Evolutionary conservation across 2,113 vertebrate species (phyloP).

Genomic region (Rhodinocichla rosea): DNA sequence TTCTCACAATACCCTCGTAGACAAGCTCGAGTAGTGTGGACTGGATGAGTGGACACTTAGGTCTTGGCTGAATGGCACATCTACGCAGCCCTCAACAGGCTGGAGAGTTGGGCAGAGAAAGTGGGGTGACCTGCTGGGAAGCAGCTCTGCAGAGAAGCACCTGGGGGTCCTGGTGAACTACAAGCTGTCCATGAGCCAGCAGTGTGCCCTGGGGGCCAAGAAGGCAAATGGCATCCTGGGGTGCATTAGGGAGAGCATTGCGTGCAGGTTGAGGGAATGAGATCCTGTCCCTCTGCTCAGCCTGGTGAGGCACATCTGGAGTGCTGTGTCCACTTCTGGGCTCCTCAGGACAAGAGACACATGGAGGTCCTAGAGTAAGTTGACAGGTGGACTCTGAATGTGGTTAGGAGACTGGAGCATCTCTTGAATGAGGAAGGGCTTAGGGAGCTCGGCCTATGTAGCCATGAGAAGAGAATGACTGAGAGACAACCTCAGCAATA

Average conservation of each 20-base stretch:
- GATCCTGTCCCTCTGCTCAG: not conserved
- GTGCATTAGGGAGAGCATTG: not conserved
- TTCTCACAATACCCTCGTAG: not conserved
- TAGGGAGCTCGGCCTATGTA: not conserved
- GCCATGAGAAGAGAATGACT: not conserved
- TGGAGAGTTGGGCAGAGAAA: not conserved
- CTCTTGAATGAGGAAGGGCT: not conserved
- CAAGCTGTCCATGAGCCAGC: not conserved
- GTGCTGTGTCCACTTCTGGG: not conserved
- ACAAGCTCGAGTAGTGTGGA: not conserved
- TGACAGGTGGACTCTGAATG: not conserved
- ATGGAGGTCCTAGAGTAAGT: not conserved
- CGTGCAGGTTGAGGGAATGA: rapidly evolving
- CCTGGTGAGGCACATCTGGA: not conserved
- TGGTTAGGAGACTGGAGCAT: not conserved
- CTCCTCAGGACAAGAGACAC: not conserved
- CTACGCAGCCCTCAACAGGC: not conserved
- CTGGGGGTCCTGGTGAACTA: not conserved
- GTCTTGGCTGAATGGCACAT: not conserved
- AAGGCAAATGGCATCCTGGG: not conserved
- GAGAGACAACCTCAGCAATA: not conserved
- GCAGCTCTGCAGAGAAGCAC: rapidly evolving
- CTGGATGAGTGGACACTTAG: not conserved
- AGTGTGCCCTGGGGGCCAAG: not conserved
- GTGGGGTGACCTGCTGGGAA: not conserved